Evolutionary conservation across 2,113 vertebrate species (phyloP).

Genomic region (Hippopotamus amphibius): DNA sequence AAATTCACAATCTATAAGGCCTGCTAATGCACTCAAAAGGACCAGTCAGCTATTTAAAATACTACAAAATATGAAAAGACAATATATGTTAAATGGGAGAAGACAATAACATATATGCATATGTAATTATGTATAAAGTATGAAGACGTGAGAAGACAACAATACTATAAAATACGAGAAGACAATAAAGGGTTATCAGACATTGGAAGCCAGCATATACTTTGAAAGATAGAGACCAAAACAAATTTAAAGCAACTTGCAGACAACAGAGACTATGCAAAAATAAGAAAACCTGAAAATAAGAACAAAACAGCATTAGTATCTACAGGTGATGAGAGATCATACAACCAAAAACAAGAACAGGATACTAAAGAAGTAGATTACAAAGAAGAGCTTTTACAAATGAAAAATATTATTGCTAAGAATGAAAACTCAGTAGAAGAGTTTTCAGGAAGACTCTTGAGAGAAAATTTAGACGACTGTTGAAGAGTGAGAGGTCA

Average conservation of each 20-base stretch:
- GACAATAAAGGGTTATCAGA: not conserved
- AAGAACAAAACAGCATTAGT: not conserved
- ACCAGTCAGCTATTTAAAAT: not conserved
- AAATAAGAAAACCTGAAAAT: constrained; percentile 9
- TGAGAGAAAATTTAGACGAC: not conserved
- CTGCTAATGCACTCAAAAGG: not conserved
- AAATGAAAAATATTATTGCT: not conserved
- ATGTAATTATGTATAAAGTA: not conserved
- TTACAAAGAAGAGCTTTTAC: not conserved
- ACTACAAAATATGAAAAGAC: not conserved
- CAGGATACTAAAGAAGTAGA: not conserved
- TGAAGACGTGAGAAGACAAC: not conserved
- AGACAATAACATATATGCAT: not conserved
- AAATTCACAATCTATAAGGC: not conserved
- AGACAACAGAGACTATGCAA: not conserved
- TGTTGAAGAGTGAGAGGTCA: not conserved
- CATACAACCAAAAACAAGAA: not conserved
- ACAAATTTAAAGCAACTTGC: constrained; percentile 20
- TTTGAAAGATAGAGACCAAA: not conserved
- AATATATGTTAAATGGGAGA: not conserved
- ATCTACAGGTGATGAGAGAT: constrained; percentile 2
- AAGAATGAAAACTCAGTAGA: not conserved
- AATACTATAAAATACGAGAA: not conserved
- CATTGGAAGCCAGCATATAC: not conserved
- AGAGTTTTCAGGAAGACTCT: not conserved